Conservation (phyloP, 2,797 vertebrate genomes). For the Echiichthys vipera region DNA sequence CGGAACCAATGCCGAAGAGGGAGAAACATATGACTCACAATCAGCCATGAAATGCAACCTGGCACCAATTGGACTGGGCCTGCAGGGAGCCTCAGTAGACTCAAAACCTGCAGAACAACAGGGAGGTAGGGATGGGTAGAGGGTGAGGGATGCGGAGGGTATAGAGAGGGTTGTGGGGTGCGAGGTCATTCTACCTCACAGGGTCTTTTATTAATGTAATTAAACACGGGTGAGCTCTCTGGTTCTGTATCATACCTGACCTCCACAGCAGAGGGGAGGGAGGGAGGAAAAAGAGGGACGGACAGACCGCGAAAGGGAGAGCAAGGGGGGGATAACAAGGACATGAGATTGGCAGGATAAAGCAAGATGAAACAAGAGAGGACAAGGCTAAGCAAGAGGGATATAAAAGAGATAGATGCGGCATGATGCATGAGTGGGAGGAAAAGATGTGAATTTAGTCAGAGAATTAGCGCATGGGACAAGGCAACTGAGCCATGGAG, state of each 20-base stretch:
- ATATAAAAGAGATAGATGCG: constrained; percentile 71
- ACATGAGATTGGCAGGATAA: constrained; percentile 79
- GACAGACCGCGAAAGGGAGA: constrained; percentile 45
- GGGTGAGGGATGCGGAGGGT: constrained; percentile 46
- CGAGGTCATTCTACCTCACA: constrained; percentile 80
- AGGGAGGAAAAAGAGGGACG: constrained; percentile 31
- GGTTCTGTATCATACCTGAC: constrained; percentile 77
- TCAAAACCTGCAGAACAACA: constrained; percentile 59
- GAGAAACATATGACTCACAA: constrained; percentile 77
- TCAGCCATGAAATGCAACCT: constrained; percentile 84
- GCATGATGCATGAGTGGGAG: constrained; percentile 61
- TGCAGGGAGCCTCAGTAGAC: constrained; percentile 68
- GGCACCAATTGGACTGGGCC: constrained; percentile 74
- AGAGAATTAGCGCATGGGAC: constrained; percentile 62
- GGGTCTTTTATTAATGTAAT: constrained; percentile 86
- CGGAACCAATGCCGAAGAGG: constrained; percentile 65
- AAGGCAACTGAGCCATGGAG: constrained; percentile 54
- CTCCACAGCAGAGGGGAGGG: constrained; percentile 66
- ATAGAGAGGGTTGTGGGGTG: constrained; percentile 55
- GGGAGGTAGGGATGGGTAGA: constrained; percentile 36
- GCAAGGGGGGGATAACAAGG: constrained; percentile 68
- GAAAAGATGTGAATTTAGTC: constrained; percentile 60
- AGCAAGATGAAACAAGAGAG: constrained; percentile 74
- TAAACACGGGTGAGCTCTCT: constrained; percentile 79
- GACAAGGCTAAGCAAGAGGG: constrained; percentile 67